Base-by-base conservation (phyloP, 2,113 vertebrate genomes). In the Drymodes brunneopygia region DNA sequence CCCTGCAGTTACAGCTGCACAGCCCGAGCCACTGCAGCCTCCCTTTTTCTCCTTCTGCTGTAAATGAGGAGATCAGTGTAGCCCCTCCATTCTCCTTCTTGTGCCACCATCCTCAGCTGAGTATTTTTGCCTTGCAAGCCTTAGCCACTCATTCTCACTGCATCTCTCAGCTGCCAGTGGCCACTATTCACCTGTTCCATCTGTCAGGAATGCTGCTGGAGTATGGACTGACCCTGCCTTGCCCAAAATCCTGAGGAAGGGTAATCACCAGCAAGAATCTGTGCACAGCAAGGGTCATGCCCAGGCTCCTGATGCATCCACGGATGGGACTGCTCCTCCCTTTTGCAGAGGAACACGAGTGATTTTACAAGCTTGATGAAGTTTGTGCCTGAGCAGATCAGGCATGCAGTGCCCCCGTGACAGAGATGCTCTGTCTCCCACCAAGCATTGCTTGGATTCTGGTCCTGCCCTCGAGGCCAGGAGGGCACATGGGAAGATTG, bases 251-350 rank as follows among this genome's bases (percentile, higher is more conserved):
- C 19, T 1, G 0, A 23, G 50, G 47, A 67, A 56, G 7, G 8
- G 16, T 25, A n/a, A 36, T 7, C 14, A 22, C 44, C 7, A 15
- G 50, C 29, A 73, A 6, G 66, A 81, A 60, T 28, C 24, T 54
- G 15, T 48, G 33, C 23, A 78, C 1, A 2, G 64, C 0, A 4
- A 70, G 54, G 6, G 23, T 50, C 64, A 25, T 62, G 77, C 28
- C 89, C 4, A 1, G 69, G n/a, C 31, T 83, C 6, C 0, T 38
- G 45, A 47, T 7, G 20, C 21, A 44, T 7, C 6, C 0, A 0
- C 3, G 3, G 36, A 15, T 18, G 21, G 64, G 64, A 38, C 28
- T 15, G 42, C 62, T 81, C 42, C n/a, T 81, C 1, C 0, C 15
- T 78, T 81, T 35, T 66, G 35, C n/a, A 50, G 75, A 77, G 47